Evolutionary conservation across 2,797 vertebrate species (phyloP).

Genomic region (Alca torda): DNA sequence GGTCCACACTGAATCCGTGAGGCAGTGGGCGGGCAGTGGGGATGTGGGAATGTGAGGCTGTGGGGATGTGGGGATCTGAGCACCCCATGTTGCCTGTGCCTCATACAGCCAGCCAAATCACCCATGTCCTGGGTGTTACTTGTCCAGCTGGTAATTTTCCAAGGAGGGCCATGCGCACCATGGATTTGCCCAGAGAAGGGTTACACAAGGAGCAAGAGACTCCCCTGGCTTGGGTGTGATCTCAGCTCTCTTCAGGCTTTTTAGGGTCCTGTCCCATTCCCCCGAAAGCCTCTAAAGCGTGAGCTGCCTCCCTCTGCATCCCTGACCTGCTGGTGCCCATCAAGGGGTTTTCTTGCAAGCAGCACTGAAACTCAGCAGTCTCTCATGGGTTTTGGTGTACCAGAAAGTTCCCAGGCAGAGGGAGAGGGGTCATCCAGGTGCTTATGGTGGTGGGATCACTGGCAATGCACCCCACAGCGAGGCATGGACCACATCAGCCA

Average conservation of each 20-base stretch:
- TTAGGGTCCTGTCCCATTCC: background rate
- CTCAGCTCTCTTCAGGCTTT: background rate
- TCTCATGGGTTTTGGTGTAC: background rate
- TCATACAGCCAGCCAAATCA: background rate
- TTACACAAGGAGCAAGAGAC: background rate
- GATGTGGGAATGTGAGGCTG: background rate
- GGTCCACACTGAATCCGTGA: rapidly evolving
- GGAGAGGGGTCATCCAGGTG: background rate
- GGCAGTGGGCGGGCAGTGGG: background rate
- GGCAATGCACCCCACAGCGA: rapidly evolving
- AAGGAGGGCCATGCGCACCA: background rate
- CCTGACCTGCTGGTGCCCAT: background rate
- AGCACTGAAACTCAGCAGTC: background rate
- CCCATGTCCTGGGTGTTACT: rapidly evolving
- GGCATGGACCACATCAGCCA: rapidly evolving
- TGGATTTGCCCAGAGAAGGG: background rate
- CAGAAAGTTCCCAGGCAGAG: background rate
- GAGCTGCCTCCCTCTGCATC: background rate
- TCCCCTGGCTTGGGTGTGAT: background rate
- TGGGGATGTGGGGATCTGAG: background rate
- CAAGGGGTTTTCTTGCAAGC: background rate
- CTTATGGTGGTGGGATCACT: background rate
- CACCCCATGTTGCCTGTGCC: background rate
- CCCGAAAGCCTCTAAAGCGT: rapidly evolving
- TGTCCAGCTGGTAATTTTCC: background rate